phyloP scores from a whole-genome alignment of 2,113 vertebrate species.

The Ophthalmolycus amberensis region DNA sequence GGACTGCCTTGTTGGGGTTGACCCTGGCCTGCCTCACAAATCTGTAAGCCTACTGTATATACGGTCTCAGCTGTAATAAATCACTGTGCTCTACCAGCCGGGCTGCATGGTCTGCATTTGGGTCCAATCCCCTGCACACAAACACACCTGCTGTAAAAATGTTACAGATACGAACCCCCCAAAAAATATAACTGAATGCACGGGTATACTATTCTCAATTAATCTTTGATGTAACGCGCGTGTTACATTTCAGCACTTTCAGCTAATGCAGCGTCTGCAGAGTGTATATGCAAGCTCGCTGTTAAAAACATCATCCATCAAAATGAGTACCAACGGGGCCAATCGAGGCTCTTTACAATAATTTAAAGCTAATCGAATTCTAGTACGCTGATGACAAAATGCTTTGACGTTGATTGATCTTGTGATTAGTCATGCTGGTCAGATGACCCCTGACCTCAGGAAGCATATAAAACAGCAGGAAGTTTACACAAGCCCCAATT shows the following conservation, averaged over 20 bases:
- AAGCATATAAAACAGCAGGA: conserved; percentile 81
- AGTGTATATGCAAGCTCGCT: conserved; percentile 14
- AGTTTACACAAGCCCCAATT: conserved; percentile 76
- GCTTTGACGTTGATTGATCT: conserved; percentile 72
- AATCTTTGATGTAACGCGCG: conserved; percentile 17
- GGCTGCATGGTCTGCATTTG: background rate
- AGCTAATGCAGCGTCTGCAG: conserved; percentile 32
- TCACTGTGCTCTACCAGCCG: background rate
- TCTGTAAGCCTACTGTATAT: background rate
- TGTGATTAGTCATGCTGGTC: conserved; percentile 70
- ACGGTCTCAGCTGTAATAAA: background rate
- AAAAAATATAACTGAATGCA: background rate
- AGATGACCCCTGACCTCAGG: conserved; percentile 72
- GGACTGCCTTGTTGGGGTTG: background rate
- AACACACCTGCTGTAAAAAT: background rate
- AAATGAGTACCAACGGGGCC: conserved; percentile 41
- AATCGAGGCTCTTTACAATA: conserved; percentile 33
- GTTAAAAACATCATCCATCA: conserved; percentile 67
- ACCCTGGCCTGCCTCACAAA: background rate
- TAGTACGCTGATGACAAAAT: conserved; percentile 59
- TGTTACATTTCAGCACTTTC: conserved; percentile 26
- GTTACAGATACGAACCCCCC: background rate
- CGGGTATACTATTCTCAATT: background rate
- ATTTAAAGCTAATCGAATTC: conserved; percentile 69
- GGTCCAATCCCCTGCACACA: background rate